These are phyloP conservation scores for Pherbina coryleti DNA, from an alignment of 2,888 invertebrate genomes.

Conservation along the genomic window DNA sequence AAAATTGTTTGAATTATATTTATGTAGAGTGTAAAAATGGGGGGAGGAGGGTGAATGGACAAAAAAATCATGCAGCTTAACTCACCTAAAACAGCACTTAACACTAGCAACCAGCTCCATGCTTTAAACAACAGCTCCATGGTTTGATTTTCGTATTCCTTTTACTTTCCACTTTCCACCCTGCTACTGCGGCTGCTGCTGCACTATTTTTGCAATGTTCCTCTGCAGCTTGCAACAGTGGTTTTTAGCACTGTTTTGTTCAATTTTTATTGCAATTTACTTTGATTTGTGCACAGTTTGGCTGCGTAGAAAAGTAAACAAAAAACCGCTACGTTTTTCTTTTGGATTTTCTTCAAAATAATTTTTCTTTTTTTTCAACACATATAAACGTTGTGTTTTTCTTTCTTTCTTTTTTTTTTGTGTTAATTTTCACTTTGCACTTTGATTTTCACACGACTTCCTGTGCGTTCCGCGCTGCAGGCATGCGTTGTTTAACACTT, in stretches of 20 bases:
- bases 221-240: not conserved
- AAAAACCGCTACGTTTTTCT: not conserved
- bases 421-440: not conserved
- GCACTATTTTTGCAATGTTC: not conserved
- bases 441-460: not conserved
- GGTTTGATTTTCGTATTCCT: not conserved
- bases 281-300: not conserved
- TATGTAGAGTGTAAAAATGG: not conserved
- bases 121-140: not conserved
- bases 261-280: not conserved
- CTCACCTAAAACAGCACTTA: slow-evolving; percentile 27
- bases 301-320: not conserved
- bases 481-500: too few relatives aligned
- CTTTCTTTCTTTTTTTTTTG: not conserved
- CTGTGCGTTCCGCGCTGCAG: too few relatives aligned
- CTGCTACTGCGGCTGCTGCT: not conserved
- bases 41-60: not conserved
- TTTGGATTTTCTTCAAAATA: not conserved
- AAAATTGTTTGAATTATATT: not conserved
- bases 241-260: not conserved
- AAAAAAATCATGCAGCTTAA: not conserved
- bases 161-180: not conserved
- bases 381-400: not conserved
- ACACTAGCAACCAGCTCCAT: slow-evolving; percentile 7
- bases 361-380: not conserved